Evolutionary conservation across 1,140 invertebrate genomes (phyloP).

Genomic region (Heliconius congener): DNA sequence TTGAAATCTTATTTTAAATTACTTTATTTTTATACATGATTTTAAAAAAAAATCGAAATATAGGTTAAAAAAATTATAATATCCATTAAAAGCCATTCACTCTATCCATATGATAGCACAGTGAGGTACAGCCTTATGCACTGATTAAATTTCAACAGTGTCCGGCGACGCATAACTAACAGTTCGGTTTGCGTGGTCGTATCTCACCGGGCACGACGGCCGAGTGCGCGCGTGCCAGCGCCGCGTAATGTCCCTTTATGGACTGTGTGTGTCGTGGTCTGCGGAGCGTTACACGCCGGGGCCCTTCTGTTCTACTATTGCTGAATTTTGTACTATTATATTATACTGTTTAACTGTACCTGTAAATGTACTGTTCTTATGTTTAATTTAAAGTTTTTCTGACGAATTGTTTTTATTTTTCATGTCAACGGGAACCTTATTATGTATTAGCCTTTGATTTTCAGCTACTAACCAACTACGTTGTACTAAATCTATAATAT

Average conservation of each 20-base stretch:
- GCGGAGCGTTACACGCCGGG: slow-evolving; percentile 24
- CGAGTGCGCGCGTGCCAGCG: slow-evolving; percentile 26
- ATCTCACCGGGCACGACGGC: slow-evolving; percentile 30
- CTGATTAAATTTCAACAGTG: slow-evolving; percentile 22
- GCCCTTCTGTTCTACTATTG: slow-evolving; percentile 24
- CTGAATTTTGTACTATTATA: slow-evolving; percentile 15
- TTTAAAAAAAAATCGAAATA: too few species aligned
- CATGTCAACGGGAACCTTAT: too few species aligned
- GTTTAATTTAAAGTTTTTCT: too few species aligned
- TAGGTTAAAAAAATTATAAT: background rate
- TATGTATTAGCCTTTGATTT: too few species aligned
- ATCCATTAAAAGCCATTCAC: background rate
- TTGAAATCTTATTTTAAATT: background rate
- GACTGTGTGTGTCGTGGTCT: slow-evolving; percentile 28
- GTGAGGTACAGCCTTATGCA: background rate
- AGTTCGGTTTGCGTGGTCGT: slow-evolving; percentile 38
- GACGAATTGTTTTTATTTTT: too few species aligned
- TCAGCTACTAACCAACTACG: too few species aligned
- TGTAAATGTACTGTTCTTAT: too few species aligned
- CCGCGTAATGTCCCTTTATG: slow-evolving; percentile 35
- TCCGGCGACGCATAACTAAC: slow-evolving; percentile 24
- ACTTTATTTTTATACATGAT: background rate
- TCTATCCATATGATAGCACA: background rate
- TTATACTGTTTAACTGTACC: too few species aligned
- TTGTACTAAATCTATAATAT: too few species aligned